Evolutionary conservation across 1,140 invertebrate species (phyloP), one percentile per base, ranked within the genome.

Genomic region (Pseudomyrmex pallidus): DNA sequence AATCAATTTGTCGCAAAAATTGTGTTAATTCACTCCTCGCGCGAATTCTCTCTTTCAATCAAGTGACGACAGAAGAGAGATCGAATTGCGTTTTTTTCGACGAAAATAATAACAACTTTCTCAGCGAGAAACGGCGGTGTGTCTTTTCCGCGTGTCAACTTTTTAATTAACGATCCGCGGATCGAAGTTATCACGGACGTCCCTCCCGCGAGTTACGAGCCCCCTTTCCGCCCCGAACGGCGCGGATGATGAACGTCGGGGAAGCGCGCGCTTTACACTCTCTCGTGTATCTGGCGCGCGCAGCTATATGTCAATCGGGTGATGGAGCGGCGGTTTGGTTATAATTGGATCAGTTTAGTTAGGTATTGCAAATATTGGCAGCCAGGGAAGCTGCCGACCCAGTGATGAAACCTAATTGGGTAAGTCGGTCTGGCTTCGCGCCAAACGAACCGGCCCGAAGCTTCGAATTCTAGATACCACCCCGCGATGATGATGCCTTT

Each of bases 371-470:
- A 93, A 93, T 93, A 94, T 93, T 94, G 93, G 92, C 93, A 93
- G 91, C 89, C 89, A 90, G 91, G 92, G 90, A 92, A 92, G 91
- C 90, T 89, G 83, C 82, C 90, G 91, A 92, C 91, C 89, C 87
- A 91, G 91, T 93, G 92, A 93, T 92, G 93, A 94, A 94, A 94
- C 91, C 90, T 93, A 93, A 94, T 93, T 94, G 91, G 93, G 93
- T 92, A 94, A 94, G 92, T 94, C 92, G 92, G 90, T 87, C 93
- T 94, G 93, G 93, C 91, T 74, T 66, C 15, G 66, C 85, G 93
- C 93, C 93, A 94, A 90, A 88, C 88, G 84, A 88, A 86, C 72
- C 74, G 54, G 80, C 70, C 74, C 56, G 35, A 35, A 82, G 72
- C 87, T 85, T 88, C 84, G 84, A 85, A 89, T 88, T 87, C 87